Base-by-base conservation (phyloP, 2,113 vertebrate species). In the Vombatus ursinus region DNA sequence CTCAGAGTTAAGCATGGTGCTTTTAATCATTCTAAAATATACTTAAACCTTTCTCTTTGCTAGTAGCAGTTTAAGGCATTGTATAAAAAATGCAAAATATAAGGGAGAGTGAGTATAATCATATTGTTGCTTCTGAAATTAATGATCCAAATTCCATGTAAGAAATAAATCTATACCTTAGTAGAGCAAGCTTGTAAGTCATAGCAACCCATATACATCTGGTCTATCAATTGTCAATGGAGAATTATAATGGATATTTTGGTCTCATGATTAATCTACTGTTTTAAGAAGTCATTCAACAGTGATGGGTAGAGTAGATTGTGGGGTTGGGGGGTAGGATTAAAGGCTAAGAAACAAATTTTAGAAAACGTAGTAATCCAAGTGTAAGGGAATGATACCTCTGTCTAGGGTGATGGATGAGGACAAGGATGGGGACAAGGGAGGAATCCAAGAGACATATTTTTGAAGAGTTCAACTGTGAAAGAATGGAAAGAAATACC, bases 161-260 rank as follows among this genome's bases (percentile, higher is more conserved):
- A 96, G 61, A 95, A 96, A 95, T 91, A 61, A 95, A 68, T 89
- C 94, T 98, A 97, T 49, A 93, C 61, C 96, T 98, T 91, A 57
- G 50, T 93, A 90, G 53, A 94, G 89, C 23, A 0, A 0, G 22
- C 26, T 95, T 96, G 89, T 44, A 95, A 91, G 89, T 98, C 93
- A 97, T 92, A 14, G 61, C 89, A 92, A 91, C 51, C 51, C 52
- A 95, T 61, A 11, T 77, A 94, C 44, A 37, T 50, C 95, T 96
- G 22, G 94, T 89, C 94, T 97, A 97, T 94, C 96, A 96, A 90
- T 97, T 94, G n/a, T 14, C 91, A 97, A 95, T 49, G 28, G 28
- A 97, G 92, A 97, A 97, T 94, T 96, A 48, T 96, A 97, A 97
- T 94, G 11, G 96, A 54, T 91, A 92, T 95, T 97, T 97, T 31